Percentiles rank a stretch among this genome's conserved stretches.
phyloP scores from a whole-genome alignment of 2,888 invertebrate genomes.

The Carcina quercana region DNA sequence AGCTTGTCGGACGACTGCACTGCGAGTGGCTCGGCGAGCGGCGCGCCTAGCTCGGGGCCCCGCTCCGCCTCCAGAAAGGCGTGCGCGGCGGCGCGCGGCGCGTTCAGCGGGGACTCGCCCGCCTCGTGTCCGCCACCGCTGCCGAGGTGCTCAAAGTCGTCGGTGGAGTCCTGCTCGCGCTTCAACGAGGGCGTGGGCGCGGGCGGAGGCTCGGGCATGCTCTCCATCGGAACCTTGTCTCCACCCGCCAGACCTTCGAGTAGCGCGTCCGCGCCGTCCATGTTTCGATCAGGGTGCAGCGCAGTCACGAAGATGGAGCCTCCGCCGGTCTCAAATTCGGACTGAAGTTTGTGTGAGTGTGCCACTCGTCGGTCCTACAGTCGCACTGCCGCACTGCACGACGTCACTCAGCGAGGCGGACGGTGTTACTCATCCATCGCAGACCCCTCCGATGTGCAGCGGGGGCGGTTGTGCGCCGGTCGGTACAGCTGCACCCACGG shows the following conservation, averaged over 20 bases:
- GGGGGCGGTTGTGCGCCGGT: constrained; percentile 31
- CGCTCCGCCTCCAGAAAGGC: constrained; percentile 67
- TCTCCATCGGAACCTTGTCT: constrained; percentile 29
- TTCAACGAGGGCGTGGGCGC: constrained; percentile 36
- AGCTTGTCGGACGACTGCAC: constrained; percentile 32
- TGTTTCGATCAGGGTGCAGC: too few species aligned
- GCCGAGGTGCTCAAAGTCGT: constrained; percentile 84
- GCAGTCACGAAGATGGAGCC: constrained; percentile 30
- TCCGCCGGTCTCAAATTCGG: constrained; percentile 50
- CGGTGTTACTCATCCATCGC: constrained; percentile 65
- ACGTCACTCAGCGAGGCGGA: constrained; percentile 63
- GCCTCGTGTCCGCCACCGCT: constrained; percentile 65
- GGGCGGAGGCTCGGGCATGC: constrained; percentile 18
- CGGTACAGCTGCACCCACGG: too few species aligned
- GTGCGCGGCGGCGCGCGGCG: constrained; percentile 45
- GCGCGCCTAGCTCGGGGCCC: constrained; percentile 24
- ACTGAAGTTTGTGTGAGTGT: constrained; percentile 44
- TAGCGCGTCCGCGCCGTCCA: constrained; percentile 52
- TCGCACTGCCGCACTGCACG: constrained; percentile 42
- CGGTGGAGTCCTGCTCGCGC: constrained; percentile 81
- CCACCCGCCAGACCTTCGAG: constrained; percentile 52
- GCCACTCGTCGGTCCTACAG: constrained; percentile 25
- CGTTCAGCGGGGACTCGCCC: constrained; percentile 42
- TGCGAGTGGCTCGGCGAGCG: constrained; percentile 39
- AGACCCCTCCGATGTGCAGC: constrained; percentile 26